Conservation (phyloP, 2,797 vertebrate species). For the Antennarius maculatus region DNA sequence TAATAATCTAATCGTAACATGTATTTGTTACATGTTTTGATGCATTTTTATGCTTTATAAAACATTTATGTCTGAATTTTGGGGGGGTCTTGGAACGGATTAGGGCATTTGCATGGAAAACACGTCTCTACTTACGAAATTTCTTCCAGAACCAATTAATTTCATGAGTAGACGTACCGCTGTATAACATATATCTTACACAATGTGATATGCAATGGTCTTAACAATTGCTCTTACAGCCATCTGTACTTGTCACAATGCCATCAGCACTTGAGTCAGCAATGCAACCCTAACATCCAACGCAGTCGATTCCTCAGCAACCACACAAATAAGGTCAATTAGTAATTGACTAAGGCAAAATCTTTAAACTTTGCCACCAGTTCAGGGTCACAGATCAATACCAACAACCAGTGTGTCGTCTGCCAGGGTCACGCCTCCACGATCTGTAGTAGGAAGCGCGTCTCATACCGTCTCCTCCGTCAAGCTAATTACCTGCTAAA, state of each 20-base stretch:
- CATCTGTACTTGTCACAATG: neutral
- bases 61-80: too few species aligned
- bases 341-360: slow-evolving; percentile 23
- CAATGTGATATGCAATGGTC: slow-evolving; percentile 2
- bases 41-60: too few species aligned
- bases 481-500: slow-evolving; percentile 65
- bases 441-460: slow-evolving; percentile 32
- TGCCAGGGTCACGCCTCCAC: slow-evolving; percentile 26
- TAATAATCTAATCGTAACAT: too few species aligned
- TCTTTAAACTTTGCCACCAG: slow-evolving; percentile 19
- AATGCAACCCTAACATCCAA: slow-evolving; percentile 2
- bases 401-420: slow-evolving; percentile 10
- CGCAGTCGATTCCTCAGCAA: neutral
- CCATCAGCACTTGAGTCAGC: neutral
- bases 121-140: too few species aligned
- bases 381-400: slow-evolving; percentile 40
- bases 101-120: too few species aligned
- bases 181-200: slow-evolving; percentile 6
- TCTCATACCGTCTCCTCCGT: slow-evolving; percentile 38
- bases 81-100: too few species aligned
- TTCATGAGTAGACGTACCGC: too few species aligned
- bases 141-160: too few species aligned
- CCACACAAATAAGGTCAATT: slow-evolving; percentile 27
- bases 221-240: slow-evolving; percentile 1
- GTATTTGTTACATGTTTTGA: too few species aligned